These are phyloP conservation scores for Drosophila ogumai DNA, from an alignment of 1,140 invertebrate species.

Conservation along the genomic window DNA sequence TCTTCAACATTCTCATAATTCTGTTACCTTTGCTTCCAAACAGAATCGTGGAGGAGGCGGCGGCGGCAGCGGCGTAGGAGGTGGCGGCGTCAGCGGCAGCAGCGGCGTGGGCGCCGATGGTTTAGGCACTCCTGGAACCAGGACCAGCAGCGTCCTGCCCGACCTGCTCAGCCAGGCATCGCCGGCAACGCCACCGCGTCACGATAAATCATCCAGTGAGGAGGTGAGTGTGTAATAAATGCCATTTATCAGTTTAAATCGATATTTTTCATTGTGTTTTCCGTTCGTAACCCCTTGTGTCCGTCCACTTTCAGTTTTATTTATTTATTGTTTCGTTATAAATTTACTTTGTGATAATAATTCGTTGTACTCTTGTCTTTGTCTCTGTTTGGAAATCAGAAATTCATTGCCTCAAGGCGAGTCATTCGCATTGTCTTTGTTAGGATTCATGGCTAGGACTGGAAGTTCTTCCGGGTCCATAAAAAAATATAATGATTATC, in stretches of 20 bases:
- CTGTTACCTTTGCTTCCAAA: conserved; percentile 31
- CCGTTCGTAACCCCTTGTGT: conserved; percentile 51
- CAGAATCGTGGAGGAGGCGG: conserved; percentile 87
- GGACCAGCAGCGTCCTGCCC: conserved; percentile 95
- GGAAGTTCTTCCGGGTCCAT: conserved; percentile 14
- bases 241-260: conserved; percentile 40
- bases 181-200: conserved; percentile 92
- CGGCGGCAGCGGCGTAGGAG: conserved; percentile 87
- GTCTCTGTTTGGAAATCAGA: conserved; percentile 14
- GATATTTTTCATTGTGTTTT: conserved; percentile 70
- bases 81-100: conserved; percentile 82
- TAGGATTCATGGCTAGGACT: conserved; percentile 16
- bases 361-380: conserved; percentile 20
- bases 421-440: conserved; percentile 21
- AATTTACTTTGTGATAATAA: conserved; percentile 51
- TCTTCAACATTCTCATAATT: not conserved
- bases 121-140: conserved; percentile 89
- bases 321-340: conserved; percentile 40
- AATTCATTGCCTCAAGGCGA: conserved; percentile 10
- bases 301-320: conserved; percentile 38
- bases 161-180: conserved; percentile 95
- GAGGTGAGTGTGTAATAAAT: conserved; percentile 89
- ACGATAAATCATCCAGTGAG: conserved; percentile 96
- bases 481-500: conserved; percentile 7
- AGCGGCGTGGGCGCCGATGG: conserved; percentile 87